phyloP scores from a whole-genome alignment of 2,888 invertebrate genomes.

The Aethes cnicana region DNA sequence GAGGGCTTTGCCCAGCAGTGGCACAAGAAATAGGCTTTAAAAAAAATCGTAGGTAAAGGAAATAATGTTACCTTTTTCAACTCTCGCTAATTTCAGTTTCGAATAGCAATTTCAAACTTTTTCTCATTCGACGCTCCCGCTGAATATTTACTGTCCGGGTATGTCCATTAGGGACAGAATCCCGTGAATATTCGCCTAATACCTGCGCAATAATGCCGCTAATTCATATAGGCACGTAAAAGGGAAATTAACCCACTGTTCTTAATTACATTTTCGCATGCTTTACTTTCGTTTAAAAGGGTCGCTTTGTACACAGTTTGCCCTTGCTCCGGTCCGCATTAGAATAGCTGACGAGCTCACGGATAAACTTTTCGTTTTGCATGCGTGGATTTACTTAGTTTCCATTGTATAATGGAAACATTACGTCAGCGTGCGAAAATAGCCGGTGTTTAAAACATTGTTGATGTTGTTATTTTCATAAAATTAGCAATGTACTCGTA shows the following conservation, averaged over 20 bases:
- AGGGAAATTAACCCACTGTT: slow-evolving; percentile 75
- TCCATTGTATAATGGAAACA: slow-evolving; percentile 9
- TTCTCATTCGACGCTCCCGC: slow-evolving; percentile 4
- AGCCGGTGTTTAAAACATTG: neutral
- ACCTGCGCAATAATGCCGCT: slow-evolving; percentile 60
- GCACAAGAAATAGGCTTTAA: too few relatives aligned
- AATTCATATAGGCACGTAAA: slow-evolving; percentile 77
- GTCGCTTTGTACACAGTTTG: slow-evolving; percentile 66
- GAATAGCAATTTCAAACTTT: slow-evolving; percentile 22
- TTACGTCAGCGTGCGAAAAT: neutral
- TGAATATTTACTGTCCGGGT: slow-evolving; percentile 32
- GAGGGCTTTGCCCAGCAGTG: too few relatives aligned
- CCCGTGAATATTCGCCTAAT: slow-evolving; percentile 47
- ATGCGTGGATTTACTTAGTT: slow-evolving; percentile 22
- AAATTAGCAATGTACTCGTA: too few relatives aligned
- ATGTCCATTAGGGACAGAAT: slow-evolving; percentile 47
- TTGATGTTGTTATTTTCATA: too few relatives aligned
- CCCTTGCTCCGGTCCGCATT: slow-evolving; percentile 51
- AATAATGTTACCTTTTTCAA: too few relatives aligned
- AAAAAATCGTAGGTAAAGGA: too few relatives aligned
- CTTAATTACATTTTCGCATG: slow-evolving; percentile 81
- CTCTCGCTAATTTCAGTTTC: slow-evolving; percentile 8
- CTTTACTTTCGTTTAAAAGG: slow-evolving; percentile 74
- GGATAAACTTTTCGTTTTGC: slow-evolving; percentile 38
- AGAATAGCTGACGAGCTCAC: slow-evolving; percentile 55